Evolutionary conservation across 2,888 invertebrate genomes (phyloP).

Genomic region (Cryptus viduatorius): DNA sequence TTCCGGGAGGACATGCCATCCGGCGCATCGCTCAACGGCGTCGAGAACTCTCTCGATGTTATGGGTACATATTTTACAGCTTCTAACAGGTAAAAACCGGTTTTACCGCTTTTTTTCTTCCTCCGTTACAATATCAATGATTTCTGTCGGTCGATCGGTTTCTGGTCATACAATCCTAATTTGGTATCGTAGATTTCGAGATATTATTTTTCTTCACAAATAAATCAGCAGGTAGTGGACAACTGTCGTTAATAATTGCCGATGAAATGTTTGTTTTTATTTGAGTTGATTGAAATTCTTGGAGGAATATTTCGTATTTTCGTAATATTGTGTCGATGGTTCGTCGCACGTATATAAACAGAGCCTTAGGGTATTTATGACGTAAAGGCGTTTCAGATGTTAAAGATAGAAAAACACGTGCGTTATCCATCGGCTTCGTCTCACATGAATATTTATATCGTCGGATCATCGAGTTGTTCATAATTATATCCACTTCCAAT

Average conservation of each 20-base stretch:
- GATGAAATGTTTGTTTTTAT: not conserved
- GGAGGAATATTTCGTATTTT: not conserved
- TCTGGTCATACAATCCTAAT: not conserved
- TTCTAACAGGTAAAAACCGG: conserved; percentile 21
- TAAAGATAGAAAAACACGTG: not conserved
- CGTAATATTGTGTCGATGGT: not conserved
- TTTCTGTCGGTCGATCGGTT: not conserved
- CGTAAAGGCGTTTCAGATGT: conserved; percentile 4
- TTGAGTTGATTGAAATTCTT: not conserved
- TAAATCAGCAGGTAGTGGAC: no score
- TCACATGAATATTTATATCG: conserved; percentile 18
- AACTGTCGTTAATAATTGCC: no score
- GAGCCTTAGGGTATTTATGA: not conserved
- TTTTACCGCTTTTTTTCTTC: conserved; percentile 22
- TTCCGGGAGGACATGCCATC: conserved; percentile 23
- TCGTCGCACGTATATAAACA: conserved; percentile 2
- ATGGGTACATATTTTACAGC: not conserved
- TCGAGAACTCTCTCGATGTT: conserved; percentile 13
- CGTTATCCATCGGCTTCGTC: not conserved
- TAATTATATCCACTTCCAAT: not conserved
- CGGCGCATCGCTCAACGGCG: conserved; percentile 15
- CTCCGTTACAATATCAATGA: conserved; percentile 12
- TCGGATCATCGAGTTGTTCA: not conserved
- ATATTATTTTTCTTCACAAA: not conserved
- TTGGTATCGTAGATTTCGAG: not conserved